phyloP scores from a whole-genome alignment of 2,888 invertebrate genomes.

The Pseudococcus viburni region DNA sequence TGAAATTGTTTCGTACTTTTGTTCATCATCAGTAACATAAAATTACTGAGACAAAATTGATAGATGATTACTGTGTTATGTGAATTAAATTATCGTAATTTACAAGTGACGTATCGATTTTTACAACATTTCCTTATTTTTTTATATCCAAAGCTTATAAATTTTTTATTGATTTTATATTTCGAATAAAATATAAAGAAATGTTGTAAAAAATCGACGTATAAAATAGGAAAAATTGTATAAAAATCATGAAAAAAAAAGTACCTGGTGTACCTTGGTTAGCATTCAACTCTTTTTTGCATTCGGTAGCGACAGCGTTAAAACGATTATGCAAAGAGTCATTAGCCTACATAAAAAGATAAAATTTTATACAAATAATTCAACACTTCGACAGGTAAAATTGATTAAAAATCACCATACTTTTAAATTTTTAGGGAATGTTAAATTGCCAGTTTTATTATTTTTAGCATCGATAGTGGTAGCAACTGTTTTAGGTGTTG shows the following conservation, averaged over 20 bases:
- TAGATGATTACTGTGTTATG: background rate
- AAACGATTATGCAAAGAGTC: slow-evolving; percentile 58
- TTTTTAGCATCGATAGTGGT: slow-evolving; percentile 62
- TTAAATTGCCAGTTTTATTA: slow-evolving; percentile 63
- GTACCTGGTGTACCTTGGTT: slow-evolving; percentile 64
- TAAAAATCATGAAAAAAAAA: slow-evolving; percentile 34
- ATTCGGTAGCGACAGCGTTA: slow-evolving; percentile 62
- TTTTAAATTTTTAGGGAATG: slow-evolving; percentile 62
- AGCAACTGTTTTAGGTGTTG: slow-evolving; percentile 30
- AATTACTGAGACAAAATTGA: too few species aligned
- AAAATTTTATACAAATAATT: background rate
- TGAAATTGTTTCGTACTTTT: too few species aligned
- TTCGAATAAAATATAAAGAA: background rate
- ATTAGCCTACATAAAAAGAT: slow-evolving; percentile 59
- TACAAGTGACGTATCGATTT: background rate
- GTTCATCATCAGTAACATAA: too few species aligned
- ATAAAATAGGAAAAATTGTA: background rate
- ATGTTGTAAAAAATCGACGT: background rate
- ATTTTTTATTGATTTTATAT: too few species aligned
- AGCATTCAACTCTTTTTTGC: slow-evolving; percentile 67
- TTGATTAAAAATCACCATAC: slow-evolving; percentile 40
- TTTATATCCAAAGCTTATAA: background rate
- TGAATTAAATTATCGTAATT: background rate
- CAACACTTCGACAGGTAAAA: background rate
- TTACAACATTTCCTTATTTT: background rate